These are phyloP conservation scores for Centruroides sculpturatus DNA, from an alignment of 1,140 invertebrate genomes.

Conservation along the genomic window DNA sequence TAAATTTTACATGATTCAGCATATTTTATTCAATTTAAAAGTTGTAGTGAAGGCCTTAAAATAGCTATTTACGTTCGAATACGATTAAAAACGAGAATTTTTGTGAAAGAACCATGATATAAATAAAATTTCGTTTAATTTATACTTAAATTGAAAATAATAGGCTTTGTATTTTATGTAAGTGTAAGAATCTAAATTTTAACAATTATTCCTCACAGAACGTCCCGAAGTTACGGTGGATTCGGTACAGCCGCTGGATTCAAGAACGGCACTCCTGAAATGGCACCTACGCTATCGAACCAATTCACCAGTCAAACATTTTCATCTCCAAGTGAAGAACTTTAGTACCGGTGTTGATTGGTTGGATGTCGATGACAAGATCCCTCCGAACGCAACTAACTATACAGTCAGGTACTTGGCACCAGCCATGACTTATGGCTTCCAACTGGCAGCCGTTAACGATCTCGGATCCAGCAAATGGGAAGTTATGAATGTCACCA, in stretches of 20 bases:
- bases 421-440: conserved; percentile 14
- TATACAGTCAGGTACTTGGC: conserved; percentile 12
- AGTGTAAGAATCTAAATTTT: not conserved
- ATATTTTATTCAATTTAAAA: too few species aligned
- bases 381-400: conserved; percentile 9
- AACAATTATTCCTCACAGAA: conserved; percentile 5
- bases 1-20: too few species aligned
- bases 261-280: conserved; percentile 5
- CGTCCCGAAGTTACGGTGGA: conserved; percentile 18
- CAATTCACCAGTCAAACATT: conserved; percentile 12
- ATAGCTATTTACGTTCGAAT: too few species aligned
- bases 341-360: conserved; percentile 7
- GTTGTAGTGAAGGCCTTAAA: too few species aligned
- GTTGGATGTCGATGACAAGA: conserved; percentile 12
- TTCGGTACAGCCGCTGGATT: conserved; percentile 14
- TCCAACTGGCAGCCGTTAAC: conserved; percentile 10
- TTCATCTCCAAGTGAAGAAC: conserved; percentile 11
- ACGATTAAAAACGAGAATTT: too few species aligned
- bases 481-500: conserved; percentile 17
- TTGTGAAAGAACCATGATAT: too few species aligned
- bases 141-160: too few species aligned
- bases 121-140: too few species aligned
- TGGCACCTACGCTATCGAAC: conserved; percentile 14
- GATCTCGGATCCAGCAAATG: conserved; percentile 13
- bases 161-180: too few species aligned